phyloP scores from a whole-genome alignment of 2,797 vertebrate species.

The Rhincodon typus region DNA sequence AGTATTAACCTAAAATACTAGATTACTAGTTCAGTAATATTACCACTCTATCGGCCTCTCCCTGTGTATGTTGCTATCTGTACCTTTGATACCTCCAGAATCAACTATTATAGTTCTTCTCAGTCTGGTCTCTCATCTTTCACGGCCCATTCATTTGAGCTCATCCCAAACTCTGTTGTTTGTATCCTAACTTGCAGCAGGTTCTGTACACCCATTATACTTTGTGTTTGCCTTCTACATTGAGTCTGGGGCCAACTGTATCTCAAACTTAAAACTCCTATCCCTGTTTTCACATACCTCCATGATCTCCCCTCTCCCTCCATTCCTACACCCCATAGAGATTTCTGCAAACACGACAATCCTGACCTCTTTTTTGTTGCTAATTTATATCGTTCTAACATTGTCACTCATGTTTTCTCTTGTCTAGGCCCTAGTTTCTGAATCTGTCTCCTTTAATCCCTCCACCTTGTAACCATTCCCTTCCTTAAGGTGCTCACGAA shows the following conservation, averaged over 20 bases:
- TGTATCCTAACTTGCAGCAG: neutral
- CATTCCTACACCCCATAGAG: neutral
- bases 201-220: neutral
- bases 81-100: neutral
- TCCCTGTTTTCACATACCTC: neutral
- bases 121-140: neutral
- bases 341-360: neutral
- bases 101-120: neutral
- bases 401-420: neutral
- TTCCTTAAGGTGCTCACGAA: neutral
- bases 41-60: no score
- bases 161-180: neutral
- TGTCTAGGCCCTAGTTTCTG: neutral
- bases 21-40: no score
- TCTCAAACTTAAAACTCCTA: neutral
- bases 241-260: no score
- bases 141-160: neutral
- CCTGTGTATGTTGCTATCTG: neutral
- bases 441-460: neutral
- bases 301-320: neutral
- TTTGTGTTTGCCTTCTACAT: neutral
- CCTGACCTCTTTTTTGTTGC: neutral
- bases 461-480: neutral
- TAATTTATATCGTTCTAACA: neutral
- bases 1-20: no score